A percentile compares a stretch with the other conserved stretches of the same genome.
Evolutionary conservation across 2,113 vertebrate genomes (phyloP).

Genomic region (Daphoenositta chrysoptera): DNA sequence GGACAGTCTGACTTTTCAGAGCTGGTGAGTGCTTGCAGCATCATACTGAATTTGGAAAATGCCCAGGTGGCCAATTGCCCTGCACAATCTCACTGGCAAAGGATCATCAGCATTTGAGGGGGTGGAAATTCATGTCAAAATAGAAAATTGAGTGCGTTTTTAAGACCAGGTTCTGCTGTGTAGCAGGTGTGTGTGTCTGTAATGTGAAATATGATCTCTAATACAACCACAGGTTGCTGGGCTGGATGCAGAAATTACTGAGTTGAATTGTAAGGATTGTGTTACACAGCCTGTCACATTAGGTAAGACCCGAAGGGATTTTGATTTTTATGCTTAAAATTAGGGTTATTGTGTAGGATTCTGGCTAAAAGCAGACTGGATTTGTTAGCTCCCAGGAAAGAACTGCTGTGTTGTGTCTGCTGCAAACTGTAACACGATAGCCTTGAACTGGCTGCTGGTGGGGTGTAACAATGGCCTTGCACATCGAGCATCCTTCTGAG

Average conservation of each 20-base stretch:
- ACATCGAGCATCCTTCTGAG: not conserved
- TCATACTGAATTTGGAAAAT: not conserved
- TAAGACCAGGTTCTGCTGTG: not conserved
- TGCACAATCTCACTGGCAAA: not conserved
- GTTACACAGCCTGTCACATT: not conserved
- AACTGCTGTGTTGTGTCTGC: not conserved
- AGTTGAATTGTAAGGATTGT: not conserved
- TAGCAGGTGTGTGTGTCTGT: not conserved
- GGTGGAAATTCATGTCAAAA: not conserved
- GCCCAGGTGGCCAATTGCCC: not conserved
- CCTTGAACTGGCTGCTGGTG: not conserved
- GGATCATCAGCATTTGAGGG: not conserved
- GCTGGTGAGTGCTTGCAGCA: not conserved
- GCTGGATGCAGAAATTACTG: not conserved
- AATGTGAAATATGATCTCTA: not conserved
- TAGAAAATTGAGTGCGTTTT: not conserved
- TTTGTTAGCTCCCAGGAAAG: not conserved
- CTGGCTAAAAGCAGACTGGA: not conserved
- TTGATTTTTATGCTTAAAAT: not conserved
- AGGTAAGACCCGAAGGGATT: not conserved
- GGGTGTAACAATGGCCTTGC: not conserved
- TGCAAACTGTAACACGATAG: not conserved
- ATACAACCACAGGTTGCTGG: not conserved
- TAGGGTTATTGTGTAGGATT: not conserved
- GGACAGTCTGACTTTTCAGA: not conserved